phyloP scores from a whole-genome alignment of 2,888 invertebrate genomes.

The Eledona agricola region DNA sequence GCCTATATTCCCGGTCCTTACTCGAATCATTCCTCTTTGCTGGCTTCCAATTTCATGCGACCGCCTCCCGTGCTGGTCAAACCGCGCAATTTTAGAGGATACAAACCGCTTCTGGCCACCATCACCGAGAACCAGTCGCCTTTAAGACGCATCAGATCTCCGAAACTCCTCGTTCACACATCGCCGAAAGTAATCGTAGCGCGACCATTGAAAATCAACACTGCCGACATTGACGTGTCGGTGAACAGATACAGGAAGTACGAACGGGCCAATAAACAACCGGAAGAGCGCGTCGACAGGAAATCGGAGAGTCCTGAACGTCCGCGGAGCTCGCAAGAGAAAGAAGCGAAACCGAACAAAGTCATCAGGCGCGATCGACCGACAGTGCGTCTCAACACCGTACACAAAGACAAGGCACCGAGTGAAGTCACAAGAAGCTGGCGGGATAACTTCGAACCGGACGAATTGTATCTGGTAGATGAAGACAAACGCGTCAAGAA shows the following conservation, averaged over 20 bases:
- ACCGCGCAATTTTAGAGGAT: conserved; percentile 63
- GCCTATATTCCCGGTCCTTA: conserved; percentile 66
- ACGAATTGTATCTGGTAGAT: conserved; percentile 62
- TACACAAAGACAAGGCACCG: conserved; percentile 59
- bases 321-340: conserved; percentile 60
- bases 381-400: conserved; percentile 77
- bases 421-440: conserved; percentile 61
- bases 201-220: conserved; percentile 80
- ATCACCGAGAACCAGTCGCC: conserved; percentile 71
- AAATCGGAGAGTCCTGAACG: conserved; percentile 37
- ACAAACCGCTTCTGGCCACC: conserved; percentile 78
- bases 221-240: conserved; percentile 87
- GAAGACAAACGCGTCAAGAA: conserved; percentile 64
- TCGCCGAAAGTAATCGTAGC: conserved; percentile 63
- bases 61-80: conserved; percentile 47
- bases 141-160: conserved; percentile 65
- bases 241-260: conserved; percentile 68
- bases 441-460: conserved; percentile 70
- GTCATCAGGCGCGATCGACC: conserved; percentile 77
- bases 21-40: conserved; percentile 64
- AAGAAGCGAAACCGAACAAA: conserved; percentile 51
- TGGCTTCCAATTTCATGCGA: conserved; percentile 56
- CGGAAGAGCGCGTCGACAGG: conserved; percentile 25
- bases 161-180: conserved; percentile 64
- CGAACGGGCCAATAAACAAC: conserved; percentile 52